phyloP scores from a whole-genome alignment of 2,113 vertebrate genomes.

The Gobio gobio region DNA sequence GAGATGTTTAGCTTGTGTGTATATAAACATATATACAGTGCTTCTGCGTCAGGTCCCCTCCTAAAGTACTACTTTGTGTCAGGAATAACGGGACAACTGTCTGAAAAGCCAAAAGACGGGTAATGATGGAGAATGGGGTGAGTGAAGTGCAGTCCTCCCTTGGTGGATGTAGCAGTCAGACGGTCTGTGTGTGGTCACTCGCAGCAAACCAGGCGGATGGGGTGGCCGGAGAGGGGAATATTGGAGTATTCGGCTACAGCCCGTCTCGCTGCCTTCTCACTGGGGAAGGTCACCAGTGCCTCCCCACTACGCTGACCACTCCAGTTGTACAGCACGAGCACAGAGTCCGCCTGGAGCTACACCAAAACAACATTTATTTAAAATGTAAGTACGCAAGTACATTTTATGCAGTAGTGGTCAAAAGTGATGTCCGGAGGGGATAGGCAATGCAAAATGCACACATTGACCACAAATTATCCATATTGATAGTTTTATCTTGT shows the following conservation, averaged over 20 bases:
- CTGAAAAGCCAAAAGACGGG: constrained; percentile 2
- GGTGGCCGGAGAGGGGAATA: constrained; percentile 78
- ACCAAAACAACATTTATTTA: neutral
- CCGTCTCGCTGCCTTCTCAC: constrained; percentile 80
- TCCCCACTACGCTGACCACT: constrained; percentile 90
- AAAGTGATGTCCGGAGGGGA: too few relatives aligned
- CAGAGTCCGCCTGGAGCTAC: constrained; percentile 85
- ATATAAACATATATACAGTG: constrained; percentile 48
- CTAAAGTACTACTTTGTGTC: constrained; percentile 20
- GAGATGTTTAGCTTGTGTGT: constrained; percentile 27
- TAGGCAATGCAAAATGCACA: too few relatives aligned
- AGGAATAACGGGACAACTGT: constrained; percentile 24
- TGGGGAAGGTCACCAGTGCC: constrained; percentile 87
- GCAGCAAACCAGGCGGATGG: constrained; percentile 79
- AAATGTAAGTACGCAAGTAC: neutral
- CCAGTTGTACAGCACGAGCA: constrained; percentile 87
- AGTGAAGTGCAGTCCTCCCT: constrained; percentile 50
- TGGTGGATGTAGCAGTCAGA: neutral
- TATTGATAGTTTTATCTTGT: too few relatives aligned
- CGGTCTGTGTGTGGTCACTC: constrained; percentile 66
- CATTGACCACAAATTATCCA: too few relatives aligned
- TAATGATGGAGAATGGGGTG: constrained; percentile 54
- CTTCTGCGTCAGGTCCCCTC: constrained; percentile 41
- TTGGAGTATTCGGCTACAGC: constrained; percentile 83
- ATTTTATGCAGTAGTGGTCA: too few relatives aligned